A percentile compares a stretch with the other conserved stretches of the same genome.
phyloP scores from a whole-genome alignment of 2,888 invertebrate genomes.

The Subacronicta megacephala region DNA sequence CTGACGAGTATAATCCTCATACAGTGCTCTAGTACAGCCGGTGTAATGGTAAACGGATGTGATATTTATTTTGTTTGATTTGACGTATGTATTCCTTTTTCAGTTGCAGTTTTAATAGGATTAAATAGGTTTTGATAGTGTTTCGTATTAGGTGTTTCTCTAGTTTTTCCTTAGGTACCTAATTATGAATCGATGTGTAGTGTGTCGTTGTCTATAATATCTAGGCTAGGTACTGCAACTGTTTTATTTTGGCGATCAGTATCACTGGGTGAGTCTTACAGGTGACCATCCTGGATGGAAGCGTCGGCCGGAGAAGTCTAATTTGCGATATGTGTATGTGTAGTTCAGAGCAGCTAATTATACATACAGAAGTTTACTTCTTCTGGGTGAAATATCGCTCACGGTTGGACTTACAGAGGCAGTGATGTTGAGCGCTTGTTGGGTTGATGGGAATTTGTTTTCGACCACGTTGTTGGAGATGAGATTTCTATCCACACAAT shows the following conservation, averaged over 20 bases:
- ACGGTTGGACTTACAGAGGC: neutral
- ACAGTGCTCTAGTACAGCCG: no score
- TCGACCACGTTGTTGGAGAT: neutral
- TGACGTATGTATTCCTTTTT: neutral
- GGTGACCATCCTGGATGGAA: neutral
- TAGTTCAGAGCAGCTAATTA: neutral
- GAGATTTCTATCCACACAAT: constrained; percentile 5
- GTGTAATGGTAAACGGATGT: no score
- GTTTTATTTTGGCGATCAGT: neutral
- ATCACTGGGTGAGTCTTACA: neutral
- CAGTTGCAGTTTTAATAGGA: neutral
- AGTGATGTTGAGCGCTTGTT: constrained; percentile 1
- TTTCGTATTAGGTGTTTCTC: neutral
- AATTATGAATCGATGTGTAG: neutral
- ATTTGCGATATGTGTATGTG: neutral
- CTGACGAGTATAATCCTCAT: no score
- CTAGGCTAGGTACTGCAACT: neutral
- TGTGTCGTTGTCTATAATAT: neutral
- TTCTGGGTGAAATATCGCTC: neutral
- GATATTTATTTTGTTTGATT: no score
- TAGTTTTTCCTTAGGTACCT: neutral
- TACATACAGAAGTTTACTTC: neutral
- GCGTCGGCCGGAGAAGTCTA: neutral
- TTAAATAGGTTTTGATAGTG: neutral
- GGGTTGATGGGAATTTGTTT: neutral